Conservation (phyloP, 2,797 vertebrate genomes). For the Tokudaia tokunoshimensis region DNA sequence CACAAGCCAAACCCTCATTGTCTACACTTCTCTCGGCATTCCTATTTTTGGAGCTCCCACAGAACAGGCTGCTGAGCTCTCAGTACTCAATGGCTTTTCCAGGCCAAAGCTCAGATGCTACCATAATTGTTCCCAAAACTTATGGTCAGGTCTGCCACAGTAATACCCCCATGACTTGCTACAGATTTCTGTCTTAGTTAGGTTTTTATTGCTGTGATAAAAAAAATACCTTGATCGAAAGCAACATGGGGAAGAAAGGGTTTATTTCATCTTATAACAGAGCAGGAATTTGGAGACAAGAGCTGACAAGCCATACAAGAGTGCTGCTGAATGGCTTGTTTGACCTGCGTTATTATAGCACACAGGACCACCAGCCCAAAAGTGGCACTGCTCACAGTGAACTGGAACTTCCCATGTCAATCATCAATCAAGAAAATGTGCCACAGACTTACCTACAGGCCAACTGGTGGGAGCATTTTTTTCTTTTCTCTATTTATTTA, state of each 20-base stretch:
- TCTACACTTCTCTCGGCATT: neutral
- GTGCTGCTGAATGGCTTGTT: neutral
- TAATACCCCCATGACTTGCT: neutral
- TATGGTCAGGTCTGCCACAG: neutral
- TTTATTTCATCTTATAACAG: neutral
- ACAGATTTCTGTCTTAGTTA: neutral
- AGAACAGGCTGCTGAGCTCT: neutral
- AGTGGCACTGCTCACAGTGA: neutral
- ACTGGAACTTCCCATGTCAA: neutral
- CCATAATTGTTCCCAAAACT: neutral
- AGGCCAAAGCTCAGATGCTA: neutral
- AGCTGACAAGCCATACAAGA: neutral
- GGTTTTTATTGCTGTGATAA: neutral
- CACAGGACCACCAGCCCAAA: neutral
- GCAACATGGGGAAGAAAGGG: neutral
- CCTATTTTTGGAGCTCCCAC: neutral
- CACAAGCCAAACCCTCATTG: neutral
- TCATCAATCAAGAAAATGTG: neutral
- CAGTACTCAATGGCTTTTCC: neutral
- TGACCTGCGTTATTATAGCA: neutral
- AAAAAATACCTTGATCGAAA: neutral
- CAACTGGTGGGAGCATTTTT: too few species aligned
- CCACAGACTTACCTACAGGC: too few species aligned
- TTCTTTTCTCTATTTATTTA: too few species aligned
- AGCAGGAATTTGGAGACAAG: neutral